A percentile compares a stretch with the other conserved stretches of the same genome.
phyloP scores from a whole-genome alignment of 2,888 invertebrate species.

The Zygogramma bicolorata region DNA sequence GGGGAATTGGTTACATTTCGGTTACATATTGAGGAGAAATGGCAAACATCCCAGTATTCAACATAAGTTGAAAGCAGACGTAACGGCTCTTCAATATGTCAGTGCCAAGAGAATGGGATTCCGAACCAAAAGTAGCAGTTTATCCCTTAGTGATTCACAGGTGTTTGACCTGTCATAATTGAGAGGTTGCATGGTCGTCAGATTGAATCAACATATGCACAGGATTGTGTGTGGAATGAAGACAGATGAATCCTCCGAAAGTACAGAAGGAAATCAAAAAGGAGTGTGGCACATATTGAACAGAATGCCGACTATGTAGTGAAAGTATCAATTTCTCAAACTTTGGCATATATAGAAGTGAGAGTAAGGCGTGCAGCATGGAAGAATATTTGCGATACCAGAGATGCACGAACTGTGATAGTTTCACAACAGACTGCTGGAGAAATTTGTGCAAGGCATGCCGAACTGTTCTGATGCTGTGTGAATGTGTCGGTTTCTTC shows the following conservation, averaged over 20 bases:
- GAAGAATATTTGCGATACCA: background rate
- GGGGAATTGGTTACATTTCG: background rate
- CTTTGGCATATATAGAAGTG: background rate
- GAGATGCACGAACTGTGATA: background rate
- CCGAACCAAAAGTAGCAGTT: background rate
- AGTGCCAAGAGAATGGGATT: background rate
- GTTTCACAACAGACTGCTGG: background rate
- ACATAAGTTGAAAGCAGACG: background rate
- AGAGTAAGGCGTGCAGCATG: background rate
- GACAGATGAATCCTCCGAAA: background rate
- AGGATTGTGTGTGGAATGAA: background rate
- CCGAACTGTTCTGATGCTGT: background rate
- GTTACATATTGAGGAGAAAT: background rate
- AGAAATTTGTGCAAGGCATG: background rate
- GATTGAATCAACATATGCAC: background rate
- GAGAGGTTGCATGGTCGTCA: background rate
- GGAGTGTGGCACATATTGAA: background rate
- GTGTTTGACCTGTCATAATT: background rate
- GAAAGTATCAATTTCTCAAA: background rate
- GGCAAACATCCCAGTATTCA: background rate
- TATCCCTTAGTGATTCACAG: background rate
- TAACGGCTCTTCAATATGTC: background rate
- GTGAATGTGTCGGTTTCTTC: background rate
- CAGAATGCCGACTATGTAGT: background rate
- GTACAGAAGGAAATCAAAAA: background rate